Evolutionary conservation across 2,888 invertebrate species (phyloP).

Genomic region (Polyploca ridens): DNA sequence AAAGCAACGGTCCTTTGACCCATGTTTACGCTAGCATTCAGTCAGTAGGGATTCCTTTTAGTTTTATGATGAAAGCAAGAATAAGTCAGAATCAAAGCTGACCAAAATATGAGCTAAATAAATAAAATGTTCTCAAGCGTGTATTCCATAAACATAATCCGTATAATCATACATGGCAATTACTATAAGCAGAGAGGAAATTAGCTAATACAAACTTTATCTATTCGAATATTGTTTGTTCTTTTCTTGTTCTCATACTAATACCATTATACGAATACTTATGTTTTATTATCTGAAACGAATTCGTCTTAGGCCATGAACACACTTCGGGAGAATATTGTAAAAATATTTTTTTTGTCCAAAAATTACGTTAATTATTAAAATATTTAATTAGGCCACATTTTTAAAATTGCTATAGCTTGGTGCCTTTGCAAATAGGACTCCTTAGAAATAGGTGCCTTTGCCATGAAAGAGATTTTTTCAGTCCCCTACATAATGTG

Average conservation of each 20-base stretch:
- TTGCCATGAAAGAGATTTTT: no score
- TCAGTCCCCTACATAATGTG: no score
- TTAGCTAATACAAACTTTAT: conserved; percentile 9
- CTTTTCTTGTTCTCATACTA: conserved; percentile 12
- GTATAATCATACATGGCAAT: background rate
- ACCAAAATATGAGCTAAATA: background rate
- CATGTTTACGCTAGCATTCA: no score
- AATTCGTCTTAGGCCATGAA: conserved; percentile 4
- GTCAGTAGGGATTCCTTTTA: no score
- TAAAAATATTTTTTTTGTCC: background rate
- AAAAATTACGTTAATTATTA: background rate
- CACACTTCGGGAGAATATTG: background rate
- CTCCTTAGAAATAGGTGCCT: no score
- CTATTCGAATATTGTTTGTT: conserved; percentile 14
- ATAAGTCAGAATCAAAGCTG: no score
- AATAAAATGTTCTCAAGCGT: background rate
- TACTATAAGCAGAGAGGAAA: background rate
- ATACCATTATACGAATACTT: conserved; percentile 11
- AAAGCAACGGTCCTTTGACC: no score
- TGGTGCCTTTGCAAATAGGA: no score
- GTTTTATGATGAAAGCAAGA: no score
- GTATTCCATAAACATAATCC: background rate
- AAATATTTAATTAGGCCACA: background rate
- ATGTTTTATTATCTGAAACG: conserved; percentile 13
- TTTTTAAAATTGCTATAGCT: no score